Base-by-base conservation (phyloP, 2,888 invertebrate species). In the Drosophila siamana region DNA sequence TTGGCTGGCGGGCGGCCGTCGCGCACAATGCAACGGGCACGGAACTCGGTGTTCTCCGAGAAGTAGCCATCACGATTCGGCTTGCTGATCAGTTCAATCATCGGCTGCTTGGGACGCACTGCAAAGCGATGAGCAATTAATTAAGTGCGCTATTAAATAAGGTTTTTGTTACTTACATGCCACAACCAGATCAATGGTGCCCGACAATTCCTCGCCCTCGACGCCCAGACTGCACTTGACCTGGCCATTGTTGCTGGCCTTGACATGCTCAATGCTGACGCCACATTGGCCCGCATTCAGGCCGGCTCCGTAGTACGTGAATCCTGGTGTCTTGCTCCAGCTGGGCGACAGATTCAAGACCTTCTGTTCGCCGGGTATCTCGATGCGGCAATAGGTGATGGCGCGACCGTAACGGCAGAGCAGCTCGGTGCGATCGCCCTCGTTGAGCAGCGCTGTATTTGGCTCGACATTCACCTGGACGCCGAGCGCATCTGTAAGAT, bases 1-100 rank as follows among this genome's bases (percentile, higher is more conserved):
- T 95, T 96, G 0, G 96, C 96, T 0, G 95, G 94, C 0, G 97
- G 97, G 81, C 96, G 93, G 4, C 96, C 96, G 68, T 94, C 94
- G 51, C 94, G 93, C 0, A 96, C 95, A 38, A 94, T 91, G 91
- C 97, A 97, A 66, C 94, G 94, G 0, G 95, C 95, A 78, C 92
- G 92, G 85, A 96, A 93, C 13, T 92, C 91, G 15, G 95, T 95
- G 2, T 94, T 95, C 52, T 95, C 94, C 77, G 71, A 48, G 55
- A 89, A 92, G 65, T 80, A 80, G 11, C 87, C 91, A 44, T 92
- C 92, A 62, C 87, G 81, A 61, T 87, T 88, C 19, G 89, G 68
- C 11, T 79, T 81, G 2, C 88, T 67, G 8, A 89, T 60, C 50
- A 90, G 54, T 65, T 91, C 90, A 61, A 92, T 88, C 22, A 90